Conservation (phyloP, 1,140 invertebrate species). For the Doryteuthis pealeii region DNA sequence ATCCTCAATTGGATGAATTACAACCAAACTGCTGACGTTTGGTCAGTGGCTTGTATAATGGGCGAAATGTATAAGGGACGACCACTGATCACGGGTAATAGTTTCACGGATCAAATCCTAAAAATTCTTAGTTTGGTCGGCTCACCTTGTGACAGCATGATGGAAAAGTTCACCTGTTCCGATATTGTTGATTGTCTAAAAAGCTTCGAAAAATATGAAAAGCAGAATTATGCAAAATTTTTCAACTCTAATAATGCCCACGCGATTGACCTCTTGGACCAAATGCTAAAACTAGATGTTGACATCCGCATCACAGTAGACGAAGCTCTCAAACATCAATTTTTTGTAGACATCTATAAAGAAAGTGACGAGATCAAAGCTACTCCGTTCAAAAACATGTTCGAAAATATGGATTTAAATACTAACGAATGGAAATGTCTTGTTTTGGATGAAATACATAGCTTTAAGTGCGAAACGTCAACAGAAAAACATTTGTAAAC, state of each 20-base stretch:
- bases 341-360: conserved; percentile 86
- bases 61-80: neutral
- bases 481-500: too few species aligned
- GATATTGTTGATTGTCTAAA: conserved; percentile 61
- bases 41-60: conserved; percentile 4
- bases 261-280: conserved; percentile 92
- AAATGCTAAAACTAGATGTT: conserved; percentile 94
- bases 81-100: neutral
- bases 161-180: conserved; percentile 84
- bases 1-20: conserved; percentile 5
- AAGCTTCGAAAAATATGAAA: neutral
- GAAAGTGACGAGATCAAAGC: conserved; percentile 89
- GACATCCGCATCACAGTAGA: conserved; percentile 91
- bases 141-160: conserved; percentile 78
- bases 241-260: neutral
- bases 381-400: conserved; percentile 88
- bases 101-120: conserved; percentile 85
- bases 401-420: conserved; percentile 90
- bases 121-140: conserved; percentile 85
- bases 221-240: neutral
- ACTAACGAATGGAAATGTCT: conserved; percentile 92
- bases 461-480: neutral
- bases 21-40: conserved; percentile 8
- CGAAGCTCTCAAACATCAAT: conserved; percentile 83
- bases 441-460: neutral